phyloP scores from a whole-genome alignment of 1,140 invertebrate species.

The Cardiocondyla obscurior region DNA sequence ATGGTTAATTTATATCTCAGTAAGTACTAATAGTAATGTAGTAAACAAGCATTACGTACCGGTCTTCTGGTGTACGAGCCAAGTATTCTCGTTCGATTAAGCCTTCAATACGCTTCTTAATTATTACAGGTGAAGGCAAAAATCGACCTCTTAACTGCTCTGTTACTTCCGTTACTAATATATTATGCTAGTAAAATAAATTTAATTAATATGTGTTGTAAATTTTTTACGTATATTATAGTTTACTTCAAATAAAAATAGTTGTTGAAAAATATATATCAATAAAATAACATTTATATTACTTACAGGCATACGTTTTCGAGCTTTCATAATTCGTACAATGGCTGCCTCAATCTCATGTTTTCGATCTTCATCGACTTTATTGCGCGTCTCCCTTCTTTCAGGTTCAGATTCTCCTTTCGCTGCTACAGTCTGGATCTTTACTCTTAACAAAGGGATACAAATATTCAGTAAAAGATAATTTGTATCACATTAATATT shows the following conservation, averaged over 20 bases:
- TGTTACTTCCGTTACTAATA: conserved; percentile 98
- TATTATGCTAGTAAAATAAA: conserved; percentile 89
- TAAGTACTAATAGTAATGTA: background rate
- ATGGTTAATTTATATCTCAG: background rate
- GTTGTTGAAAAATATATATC: background rate
- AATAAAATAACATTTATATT: background rate
- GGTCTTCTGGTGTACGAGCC: conserved; percentile 97
- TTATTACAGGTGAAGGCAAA: conserved; percentile 98
- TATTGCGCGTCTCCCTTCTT: conserved; percentile 97
- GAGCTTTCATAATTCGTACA: conserved; percentile 99
- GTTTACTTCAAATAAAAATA: background rate
- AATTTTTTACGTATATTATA: background rate
- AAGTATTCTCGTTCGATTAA: conserved; percentile 99
- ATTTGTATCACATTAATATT: background rate
- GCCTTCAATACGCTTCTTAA: conserved; percentile 99
- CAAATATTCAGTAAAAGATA: conserved; percentile 23
- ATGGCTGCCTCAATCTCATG: conserved; percentile 99
- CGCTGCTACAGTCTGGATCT: conserved; percentile 97
- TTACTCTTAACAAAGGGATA: conserved; percentile 87
- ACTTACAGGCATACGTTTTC: conserved; percentile 95
- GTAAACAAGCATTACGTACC: conserved; percentile 83
- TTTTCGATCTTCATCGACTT: conserved; percentile 99
- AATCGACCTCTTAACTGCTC: conserved; percentile 98
- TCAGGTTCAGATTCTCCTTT: conserved; percentile 99
- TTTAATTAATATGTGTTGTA: background rate